Evolutionary conservation across 2,797 vertebrate species (phyloP), one percentile per base, ranked within the genome.

Genomic region (Pteronotus mesoamericanus): DNA sequence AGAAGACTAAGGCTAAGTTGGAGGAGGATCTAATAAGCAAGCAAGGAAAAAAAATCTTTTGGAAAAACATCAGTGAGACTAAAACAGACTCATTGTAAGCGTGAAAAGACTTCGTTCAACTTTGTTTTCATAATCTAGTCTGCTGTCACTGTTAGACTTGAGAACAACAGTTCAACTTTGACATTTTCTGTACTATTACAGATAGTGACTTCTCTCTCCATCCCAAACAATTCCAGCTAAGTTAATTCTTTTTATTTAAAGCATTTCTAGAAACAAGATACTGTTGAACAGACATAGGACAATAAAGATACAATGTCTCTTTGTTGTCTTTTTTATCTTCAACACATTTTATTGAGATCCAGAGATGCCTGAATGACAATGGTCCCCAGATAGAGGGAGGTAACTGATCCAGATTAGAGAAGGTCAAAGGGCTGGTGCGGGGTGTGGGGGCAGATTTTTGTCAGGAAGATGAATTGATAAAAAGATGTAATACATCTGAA

Each of bases 71-170:
- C 77, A 87, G 18, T 90, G 92, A 94, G 77, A 71, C 51, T 82
- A 69, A 96, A 95, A 95, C 59, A 89, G 95, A 80, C 48, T 93
- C 96, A 96, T 71, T 97, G 94, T 97, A 59, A 77, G 71, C 44
- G 78, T 93, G 44, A 69, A 96, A 97, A 97, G 93, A 86, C 68
- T 71, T 87, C 72, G 94, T 96, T 96, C 86, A 97, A 90, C n/a
- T 91, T 44, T n/a, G 91, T 82, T 91, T 94, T 88, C 77, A 88
- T 93, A 79, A 83, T 90, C 69, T 51, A 89, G 84, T 91, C 94
- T 74, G 55, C 2, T 11, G 75, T 94, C 86, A 78, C 84, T 86
- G 95, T 85, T 86, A 89, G 86, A 86, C 66, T 83, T 48, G 44
- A 95, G 83, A 94, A 83, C 29, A 46, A 44, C 46, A 59, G 66